Base-by-base conservation (phyloP, 2,797 vertebrate genomes). In the Euthynnus affinis region DNA sequence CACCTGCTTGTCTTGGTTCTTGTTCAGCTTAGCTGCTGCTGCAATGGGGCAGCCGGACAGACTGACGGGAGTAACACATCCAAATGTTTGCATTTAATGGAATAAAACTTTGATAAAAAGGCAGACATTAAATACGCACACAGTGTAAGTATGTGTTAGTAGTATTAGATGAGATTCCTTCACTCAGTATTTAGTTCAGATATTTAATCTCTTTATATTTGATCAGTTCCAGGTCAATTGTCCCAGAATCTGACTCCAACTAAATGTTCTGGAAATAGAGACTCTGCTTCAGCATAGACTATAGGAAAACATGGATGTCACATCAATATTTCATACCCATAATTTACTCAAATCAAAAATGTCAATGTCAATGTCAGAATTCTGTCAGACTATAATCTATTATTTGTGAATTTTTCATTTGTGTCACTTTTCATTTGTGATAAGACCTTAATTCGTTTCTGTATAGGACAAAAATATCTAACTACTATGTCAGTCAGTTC, bases 41-140 rank as follows among this genome's bases (percentile, higher is more conserved):
- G 98, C 98, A 65, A 99, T 98, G 80, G 98, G 98, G 82, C 98
- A 99, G 75, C 98, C 98, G 17, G 98, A 99, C 89, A 98, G 93
- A 92, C 97, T 98, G 90, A 76, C 25, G 51, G 40, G 9, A 15
- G 37, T 70, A 15, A 76, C 27, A 83, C 1, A 49, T 14, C 12
- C 53, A 78, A 13, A 68, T 15, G 40, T 67, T 87, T 22, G 25
- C n/a, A 80, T 63, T 71, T 3, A 40, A 51, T 57, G 14, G 46
- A 49, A 27, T 52, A n/a, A 52, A 76, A 66, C 29, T 23, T 7
- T 70, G 0, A 55, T 42, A 18, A 71, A 29, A 9, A 51, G 17
- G 48, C 46, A n/a, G 20, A 59, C n/a, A 57, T 57, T 32, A 25
- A 37, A 8, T 52, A 42, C 4, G 6, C 61, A 72, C 15, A 61